Base-by-base conservation (phyloP, 2,797 vertebrate genomes). In the Champsocephalus esox region DNA sequence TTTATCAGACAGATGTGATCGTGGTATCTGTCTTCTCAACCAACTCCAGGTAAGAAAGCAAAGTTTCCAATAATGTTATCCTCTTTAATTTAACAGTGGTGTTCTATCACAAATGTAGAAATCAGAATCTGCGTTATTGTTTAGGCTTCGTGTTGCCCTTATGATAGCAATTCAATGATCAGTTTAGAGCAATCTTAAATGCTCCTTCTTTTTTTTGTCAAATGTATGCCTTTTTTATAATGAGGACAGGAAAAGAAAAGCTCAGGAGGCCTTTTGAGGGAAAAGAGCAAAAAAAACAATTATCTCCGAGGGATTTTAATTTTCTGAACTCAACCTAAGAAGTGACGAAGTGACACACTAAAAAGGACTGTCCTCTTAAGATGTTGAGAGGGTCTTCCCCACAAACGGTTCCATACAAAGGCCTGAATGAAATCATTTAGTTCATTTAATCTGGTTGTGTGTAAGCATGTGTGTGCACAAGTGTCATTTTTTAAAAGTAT, bases 401-500 rank as follows among this genome's bases (percentile, higher is more conserved):
- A 60, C 64, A 73, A 77, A 80, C 62, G 71, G 69, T 86, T 73
- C 21, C 56, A 79, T 74, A 88, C 54, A 67, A 76, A 82, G 80
- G 77, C 81, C 82, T 74, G 65, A 67, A 88, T 88, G 75, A 84
- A 86, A 84, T 79, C 58, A 79, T 84, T 75, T 75, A 52, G 54
- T 78, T 83, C 55, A 60, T 87, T 80, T 70, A 70, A 70, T 84
- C 66, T 71, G 70, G 77, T 38, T 38, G 67, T 74, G 84, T 74
- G 83, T 63, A 66, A 84, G 78, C 75, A 70, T 82, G 70, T 83
- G 71, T 80, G 83, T 79, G 75, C 59, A 73, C 50, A 67, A 45
- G 45, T 12, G 79, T 79, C 34, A n/a, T 69, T 69, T 88, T 60
- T 84, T 77, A 66, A 12, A 77, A 88, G 72, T 82, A 77, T 86